These are phyloP conservation scores for Gastracanthus pulcherrimus DNA, from an alignment of 2,888 invertebrate species.

Conservation along the genomic window DNA sequence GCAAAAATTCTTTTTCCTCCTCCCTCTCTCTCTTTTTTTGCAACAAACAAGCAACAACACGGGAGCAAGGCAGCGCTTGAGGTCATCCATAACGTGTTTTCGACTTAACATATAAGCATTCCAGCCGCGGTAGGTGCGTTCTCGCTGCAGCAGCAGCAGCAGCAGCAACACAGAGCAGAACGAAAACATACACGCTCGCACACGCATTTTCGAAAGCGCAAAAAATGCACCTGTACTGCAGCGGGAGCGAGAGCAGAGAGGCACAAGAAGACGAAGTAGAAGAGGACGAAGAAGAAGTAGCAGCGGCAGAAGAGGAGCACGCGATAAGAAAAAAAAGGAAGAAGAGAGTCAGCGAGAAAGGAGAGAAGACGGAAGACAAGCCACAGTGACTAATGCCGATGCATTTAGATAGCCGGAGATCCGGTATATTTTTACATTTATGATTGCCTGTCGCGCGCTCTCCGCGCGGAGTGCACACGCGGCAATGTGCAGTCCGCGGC, in stretches of 20 bases:
- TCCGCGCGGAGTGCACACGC: not conserved
- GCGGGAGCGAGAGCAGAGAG: not conserved
- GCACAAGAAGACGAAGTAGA: not conserved
- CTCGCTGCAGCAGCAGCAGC: too few species aligned
- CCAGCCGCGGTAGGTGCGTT: too few species aligned
- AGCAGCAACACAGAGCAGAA: not conserved
- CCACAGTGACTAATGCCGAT: slow-evolving; percentile 54
- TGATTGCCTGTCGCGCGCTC: slow-evolving; percentile 53
- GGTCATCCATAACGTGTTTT: slow-evolving; percentile 52
- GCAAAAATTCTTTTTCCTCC: not conserved
- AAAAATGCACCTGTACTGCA: not conserved
- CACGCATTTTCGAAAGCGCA: too few species aligned
- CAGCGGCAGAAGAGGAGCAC: not conserved
- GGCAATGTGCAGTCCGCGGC: not conserved
- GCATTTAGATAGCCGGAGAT: slow-evolving; percentile 55
- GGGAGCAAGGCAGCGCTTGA: slow-evolving; percentile 28
- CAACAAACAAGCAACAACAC: slow-evolving; percentile 30
- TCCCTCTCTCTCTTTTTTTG: not conserved
- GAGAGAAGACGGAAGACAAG: not conserved
- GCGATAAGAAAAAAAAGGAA: not conserved
- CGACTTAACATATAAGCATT: slow-evolving; percentile 29
- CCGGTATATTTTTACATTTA: slow-evolving; percentile 55
- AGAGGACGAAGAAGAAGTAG: not conserved
- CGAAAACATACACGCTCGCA: slow-evolving; percentile 22
- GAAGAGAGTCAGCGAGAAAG: not conserved